These are phyloP conservation scores for Nyleta sp. DNA, from an alignment of 2,888 invertebrate species.

Conservation along the genomic window DNA sequence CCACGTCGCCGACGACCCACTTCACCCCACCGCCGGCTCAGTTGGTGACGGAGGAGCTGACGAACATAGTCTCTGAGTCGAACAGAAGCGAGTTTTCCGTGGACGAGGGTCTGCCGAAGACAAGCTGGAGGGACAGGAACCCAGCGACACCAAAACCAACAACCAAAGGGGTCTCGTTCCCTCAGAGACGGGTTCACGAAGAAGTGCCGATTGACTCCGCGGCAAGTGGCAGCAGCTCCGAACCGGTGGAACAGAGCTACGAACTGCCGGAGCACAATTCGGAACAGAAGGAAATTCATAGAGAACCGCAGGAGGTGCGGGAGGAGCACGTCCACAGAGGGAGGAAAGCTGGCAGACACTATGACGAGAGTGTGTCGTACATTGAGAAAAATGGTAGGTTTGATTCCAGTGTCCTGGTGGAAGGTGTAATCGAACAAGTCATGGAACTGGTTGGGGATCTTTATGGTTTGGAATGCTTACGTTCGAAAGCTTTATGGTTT, in stretches of 20 bases:
- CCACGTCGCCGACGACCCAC: conserved; percentile 65
- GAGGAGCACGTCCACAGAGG: conserved; percentile 77
- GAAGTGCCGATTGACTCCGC: conserved; percentile 60
- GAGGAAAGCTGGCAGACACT: conserved; percentile 82
- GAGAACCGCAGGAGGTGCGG: conserved; percentile 74
- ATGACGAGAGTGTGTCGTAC: conserved; percentile 68
- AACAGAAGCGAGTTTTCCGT: conserved; percentile 85
- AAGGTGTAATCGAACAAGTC: too few species aligned
- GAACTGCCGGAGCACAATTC: conserved; percentile 73
- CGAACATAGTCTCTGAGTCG: conserved; percentile 84
- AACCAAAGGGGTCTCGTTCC: conserved; percentile 1
- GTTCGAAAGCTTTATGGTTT: too few species aligned
- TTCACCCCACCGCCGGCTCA: conserved; percentile 71
- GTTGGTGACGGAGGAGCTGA: conserved; percentile 81
- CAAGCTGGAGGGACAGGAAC: conserved; percentile 77
- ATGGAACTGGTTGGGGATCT: too few species aligned
- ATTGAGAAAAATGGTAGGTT: conserved; percentile 58
- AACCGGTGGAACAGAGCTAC: conserved; percentile 77
- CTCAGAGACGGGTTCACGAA: conserved; percentile 13
- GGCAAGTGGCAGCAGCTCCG: conserved; percentile 68
- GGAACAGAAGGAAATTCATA: conserved; percentile 74
- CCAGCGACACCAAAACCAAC: conserved; percentile 73
- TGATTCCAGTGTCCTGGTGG: too few species aligned
- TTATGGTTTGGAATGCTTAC: too few species aligned
- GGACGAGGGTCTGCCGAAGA: conserved; percentile 85